phyloP scores from a whole-genome alignment of 2,888 invertebrate genomes.

The Aporophyla nigra region DNA sequence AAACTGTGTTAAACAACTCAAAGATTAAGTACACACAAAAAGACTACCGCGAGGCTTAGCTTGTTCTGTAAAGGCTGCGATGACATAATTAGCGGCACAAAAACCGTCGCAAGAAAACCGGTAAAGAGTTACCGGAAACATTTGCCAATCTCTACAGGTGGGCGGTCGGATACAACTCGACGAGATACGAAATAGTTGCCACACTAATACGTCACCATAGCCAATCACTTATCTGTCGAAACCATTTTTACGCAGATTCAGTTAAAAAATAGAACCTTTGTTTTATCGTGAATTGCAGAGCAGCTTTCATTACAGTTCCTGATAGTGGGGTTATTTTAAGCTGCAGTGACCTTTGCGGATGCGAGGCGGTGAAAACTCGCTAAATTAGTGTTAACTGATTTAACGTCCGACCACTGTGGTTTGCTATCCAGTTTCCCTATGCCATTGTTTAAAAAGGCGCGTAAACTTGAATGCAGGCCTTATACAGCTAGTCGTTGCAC shows the following conservation, averaged over 20 bases:
- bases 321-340: conserved; percentile 40
- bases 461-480: too few species aligned
- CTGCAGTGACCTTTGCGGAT: conserved; percentile 56
- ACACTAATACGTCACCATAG: conserved; percentile 65
- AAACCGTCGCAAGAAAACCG: conserved; percentile 77
- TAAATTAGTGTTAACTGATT: too few species aligned
- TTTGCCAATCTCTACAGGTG: conserved; percentile 81
- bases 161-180: conserved; percentile 71
- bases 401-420: too few species aligned
- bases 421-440: too few species aligned
- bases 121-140: conserved; percentile 84
- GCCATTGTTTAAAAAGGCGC: too few species aligned
- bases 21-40: conserved; percentile 46
- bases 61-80: conserved; percentile 61
- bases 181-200: conserved; percentile 69
- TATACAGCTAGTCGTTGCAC: too few species aligned
- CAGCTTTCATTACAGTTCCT: conserved; percentile 15
- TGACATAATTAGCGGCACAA: conserved; percentile 78
- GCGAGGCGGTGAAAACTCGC: conserved; percentile 36
- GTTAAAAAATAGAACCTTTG: conserved; percentile 12
- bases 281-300: background rate
- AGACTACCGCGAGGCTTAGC: conserved; percentile 31
- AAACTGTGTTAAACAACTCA: conserved; percentile 47
- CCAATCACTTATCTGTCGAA: conserved; percentile 51
- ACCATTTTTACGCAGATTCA: conserved; percentile 35